These are phyloP conservation scores for Phoxinus phoxinus DNA, from an alignment of 2,113 vertebrate species.

Conservation along the genomic window DNA sequence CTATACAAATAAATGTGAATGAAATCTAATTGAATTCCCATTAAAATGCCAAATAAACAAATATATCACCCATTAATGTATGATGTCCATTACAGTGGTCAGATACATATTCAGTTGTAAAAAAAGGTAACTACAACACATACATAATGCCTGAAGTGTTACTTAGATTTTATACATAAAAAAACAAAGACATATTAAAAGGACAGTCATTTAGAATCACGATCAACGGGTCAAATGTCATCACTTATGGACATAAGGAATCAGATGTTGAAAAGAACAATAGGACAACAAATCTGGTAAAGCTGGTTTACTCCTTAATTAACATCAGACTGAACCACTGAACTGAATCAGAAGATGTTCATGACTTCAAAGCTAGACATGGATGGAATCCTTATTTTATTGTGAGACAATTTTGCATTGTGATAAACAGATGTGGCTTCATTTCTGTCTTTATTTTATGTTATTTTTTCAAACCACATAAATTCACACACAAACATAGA, in stretches of 20 bases:
- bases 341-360: not conserved
- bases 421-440: not conserved
- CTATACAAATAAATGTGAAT: too few relatives aligned
- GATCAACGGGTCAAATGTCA: not conserved
- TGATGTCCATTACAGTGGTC: not conserved
- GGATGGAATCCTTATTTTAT: not conserved
- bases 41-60: not conserved
- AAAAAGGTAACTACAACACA: not conserved
- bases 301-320: constrained; percentile 4
- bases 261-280: not conserved
- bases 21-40: not conserved
- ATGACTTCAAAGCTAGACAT: not conserved
- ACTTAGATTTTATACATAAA: not conserved
- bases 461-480: not conserved
- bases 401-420: not conserved
- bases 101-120: not conserved
- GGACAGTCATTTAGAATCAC: not conserved
- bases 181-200: not conserved
- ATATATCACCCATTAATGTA: not conserved
- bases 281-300: not conserved
- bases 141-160: not conserved
- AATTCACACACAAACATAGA: not conserved
- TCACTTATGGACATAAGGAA: not conserved
- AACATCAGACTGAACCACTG: constrained; percentile 4
- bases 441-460: not conserved